These are phyloP conservation scores for Grammomys dolichurus DNA, from an alignment of 2,113 vertebrate species.

Conservation along the genomic window DNA sequence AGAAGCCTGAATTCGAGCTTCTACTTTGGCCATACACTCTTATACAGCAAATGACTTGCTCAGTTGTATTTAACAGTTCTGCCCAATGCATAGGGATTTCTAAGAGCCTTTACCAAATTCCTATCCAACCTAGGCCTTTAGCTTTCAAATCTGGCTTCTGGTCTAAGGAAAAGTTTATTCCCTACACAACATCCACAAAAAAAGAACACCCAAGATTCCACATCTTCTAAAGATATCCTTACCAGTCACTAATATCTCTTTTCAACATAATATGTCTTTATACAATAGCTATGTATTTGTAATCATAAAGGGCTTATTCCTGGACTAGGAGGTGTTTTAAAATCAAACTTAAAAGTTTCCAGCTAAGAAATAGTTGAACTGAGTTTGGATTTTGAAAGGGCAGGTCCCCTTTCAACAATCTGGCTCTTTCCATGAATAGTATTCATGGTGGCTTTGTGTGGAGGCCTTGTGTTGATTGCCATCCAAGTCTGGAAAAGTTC, in stretches of 20 bases:
- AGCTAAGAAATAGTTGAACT: constrained; percentile 53
- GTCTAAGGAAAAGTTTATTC: constrained; percentile 48
- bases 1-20: constrained; percentile 37
- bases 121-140: neutral
- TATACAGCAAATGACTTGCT: neutral
- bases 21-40: neutral
- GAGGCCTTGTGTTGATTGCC: neutral
- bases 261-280: constrained; percentile 44
- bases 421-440: neutral
- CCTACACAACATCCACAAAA: neutral
- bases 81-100: neutral
- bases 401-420: constrained; percentile 16
- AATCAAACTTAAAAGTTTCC: constrained; percentile 40
- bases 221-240: constrained; percentile 1
- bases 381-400: constrained; percentile 59
- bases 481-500: constrained; percentile 47
- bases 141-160: constrained; percentile 42
- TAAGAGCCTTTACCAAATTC: neutral
- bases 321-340: neutral
- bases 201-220: neutral
- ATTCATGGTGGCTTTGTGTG: neutral
- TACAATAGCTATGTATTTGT: constrained; percentile 32
- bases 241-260: neutral
- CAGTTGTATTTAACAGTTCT: neutral
- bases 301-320: neutral